These are phyloP conservation scores for Saiga tatarica DNA, from an alignment of 2,113 vertebrate species.

Conservation along the genomic window DNA sequence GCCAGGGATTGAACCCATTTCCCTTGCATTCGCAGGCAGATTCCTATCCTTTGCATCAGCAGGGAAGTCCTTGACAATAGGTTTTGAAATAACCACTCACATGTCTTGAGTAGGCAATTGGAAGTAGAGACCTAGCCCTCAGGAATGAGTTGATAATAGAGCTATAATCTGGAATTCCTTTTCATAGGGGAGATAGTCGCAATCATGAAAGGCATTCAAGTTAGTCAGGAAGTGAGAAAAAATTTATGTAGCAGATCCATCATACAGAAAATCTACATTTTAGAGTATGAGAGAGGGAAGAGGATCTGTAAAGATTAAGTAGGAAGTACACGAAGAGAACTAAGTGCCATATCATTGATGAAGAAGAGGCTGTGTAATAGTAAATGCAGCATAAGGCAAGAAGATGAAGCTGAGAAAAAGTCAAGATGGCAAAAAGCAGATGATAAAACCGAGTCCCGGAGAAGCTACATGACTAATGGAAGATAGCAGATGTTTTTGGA, in stretches of 20 bases:
- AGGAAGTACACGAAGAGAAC: neutral
- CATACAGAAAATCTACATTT: neutral
- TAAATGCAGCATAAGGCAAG: neutral
- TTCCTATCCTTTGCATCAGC: neutral
- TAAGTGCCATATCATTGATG: neutral
- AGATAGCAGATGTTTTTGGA: neutral
- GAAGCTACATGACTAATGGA: neutral
- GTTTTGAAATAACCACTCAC: neutral
- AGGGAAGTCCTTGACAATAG: neutral
- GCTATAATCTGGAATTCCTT: conserved; percentile 20
- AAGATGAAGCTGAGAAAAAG: neutral
- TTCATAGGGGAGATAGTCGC: neutral
- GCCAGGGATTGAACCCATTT: neutral
- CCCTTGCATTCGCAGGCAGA: neutral
- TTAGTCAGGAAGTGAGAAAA: neutral
- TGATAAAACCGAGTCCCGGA: neutral
- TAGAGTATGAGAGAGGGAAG: neutral
- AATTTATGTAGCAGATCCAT: neutral
- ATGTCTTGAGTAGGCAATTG: neutral
- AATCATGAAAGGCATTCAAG: neutral
- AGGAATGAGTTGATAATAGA: neutral
- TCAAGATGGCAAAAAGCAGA: neutral
- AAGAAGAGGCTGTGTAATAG: neutral
- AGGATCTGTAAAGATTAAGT: neutral
- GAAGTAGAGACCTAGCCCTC: neutral